phyloP scores from a whole-genome alignment of 2,113 vertebrate species.

The Nerophis ophidion region DNA sequence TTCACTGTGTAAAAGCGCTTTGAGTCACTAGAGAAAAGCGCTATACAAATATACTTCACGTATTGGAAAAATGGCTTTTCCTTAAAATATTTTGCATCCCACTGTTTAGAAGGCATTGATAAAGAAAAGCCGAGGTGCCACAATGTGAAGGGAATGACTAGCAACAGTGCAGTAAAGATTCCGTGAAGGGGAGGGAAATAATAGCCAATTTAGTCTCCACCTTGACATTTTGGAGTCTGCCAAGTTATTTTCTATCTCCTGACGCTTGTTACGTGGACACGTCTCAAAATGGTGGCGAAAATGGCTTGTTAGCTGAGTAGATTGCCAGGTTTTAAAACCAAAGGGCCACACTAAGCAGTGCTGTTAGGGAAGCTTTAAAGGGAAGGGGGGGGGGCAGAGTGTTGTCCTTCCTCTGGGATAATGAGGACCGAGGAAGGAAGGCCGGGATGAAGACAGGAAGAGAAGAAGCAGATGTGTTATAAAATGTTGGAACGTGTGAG shows the following conservation, averaged over 20 bases:
- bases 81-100: no score
- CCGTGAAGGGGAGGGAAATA: slow-evolving; percentile 63
- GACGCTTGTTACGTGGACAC: slow-evolving; percentile 49
- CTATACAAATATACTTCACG: no score
- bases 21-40: no score
- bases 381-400: slow-evolving; percentile 18
- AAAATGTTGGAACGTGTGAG: background rate
- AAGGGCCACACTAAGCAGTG: slow-evolving; percentile 38
- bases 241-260: slow-evolving; percentile 46
- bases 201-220: slow-evolving; percentile 64
- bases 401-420: slow-evolving; percentile 36
- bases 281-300: slow-evolving; percentile 31
- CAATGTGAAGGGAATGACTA: slow-evolving; percentile 8
- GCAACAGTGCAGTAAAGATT: slow-evolving; percentile 20
- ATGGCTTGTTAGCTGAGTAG: slow-evolving; percentile 57
- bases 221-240: slow-evolving; percentile 55
- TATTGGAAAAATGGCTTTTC: no score
- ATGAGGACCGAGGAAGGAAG: slow-evolving; percentile 41
- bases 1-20: no score
- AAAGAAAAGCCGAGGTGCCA: slow-evolving; percentile 5
- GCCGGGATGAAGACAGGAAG: slow-evolving; percentile 2
- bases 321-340: slow-evolving; percentile 37
- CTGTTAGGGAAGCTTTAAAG: slow-evolving; percentile 32
- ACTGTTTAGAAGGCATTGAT: slow-evolving; percentile 25
- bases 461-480: background rate